Conservation (phyloP, 2,888 invertebrate genomes). For the Zygogramma bicolorata region DNA sequence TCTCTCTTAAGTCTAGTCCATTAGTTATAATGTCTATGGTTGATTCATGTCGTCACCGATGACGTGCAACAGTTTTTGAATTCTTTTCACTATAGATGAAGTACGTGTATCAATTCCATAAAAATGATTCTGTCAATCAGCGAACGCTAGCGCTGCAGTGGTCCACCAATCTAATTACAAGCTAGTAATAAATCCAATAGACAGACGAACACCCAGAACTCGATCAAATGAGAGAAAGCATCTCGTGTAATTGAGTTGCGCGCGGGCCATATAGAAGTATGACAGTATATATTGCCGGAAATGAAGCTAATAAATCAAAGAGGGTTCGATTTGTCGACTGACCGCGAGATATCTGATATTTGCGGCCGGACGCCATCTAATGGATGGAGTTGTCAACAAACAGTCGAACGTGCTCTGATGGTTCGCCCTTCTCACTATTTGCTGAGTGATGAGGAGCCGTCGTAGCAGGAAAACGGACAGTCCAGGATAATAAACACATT, state of each 20-base stretch:
- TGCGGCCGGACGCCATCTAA: conserved; percentile 64
- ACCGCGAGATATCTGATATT: conserved; percentile 66
- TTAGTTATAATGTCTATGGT: no score
- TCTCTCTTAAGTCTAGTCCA: no score
- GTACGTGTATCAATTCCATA: not conserved
- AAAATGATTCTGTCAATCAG: not conserved
- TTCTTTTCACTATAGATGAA: no score
- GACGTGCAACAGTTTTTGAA: no score
- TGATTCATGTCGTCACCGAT: no score
- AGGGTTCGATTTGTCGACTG: conserved; percentile 66
- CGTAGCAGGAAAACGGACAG: not conserved
- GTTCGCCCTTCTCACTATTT: conserved; percentile 48
- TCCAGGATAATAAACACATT: not conserved
- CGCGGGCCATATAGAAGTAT: conserved; percentile 52
- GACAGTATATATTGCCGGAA: conserved; percentile 60
- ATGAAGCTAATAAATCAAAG: conserved; percentile 68
- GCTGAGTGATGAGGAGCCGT: conserved; percentile 3
- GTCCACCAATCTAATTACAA: conserved; percentile 13
- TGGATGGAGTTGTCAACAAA: conserved; percentile 65
- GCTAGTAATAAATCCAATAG: conserved; percentile 37
- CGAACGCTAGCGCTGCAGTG: not conserved
- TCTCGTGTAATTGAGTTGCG: conserved; percentile 56
- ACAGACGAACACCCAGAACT: conserved; percentile 28
- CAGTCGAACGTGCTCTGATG: conserved; percentile 47
- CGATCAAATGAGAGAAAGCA: conserved; percentile 39